Base-by-base conservation (phyloP, 2,797 vertebrate genomes). In the Champsocephalus esox region DNA sequence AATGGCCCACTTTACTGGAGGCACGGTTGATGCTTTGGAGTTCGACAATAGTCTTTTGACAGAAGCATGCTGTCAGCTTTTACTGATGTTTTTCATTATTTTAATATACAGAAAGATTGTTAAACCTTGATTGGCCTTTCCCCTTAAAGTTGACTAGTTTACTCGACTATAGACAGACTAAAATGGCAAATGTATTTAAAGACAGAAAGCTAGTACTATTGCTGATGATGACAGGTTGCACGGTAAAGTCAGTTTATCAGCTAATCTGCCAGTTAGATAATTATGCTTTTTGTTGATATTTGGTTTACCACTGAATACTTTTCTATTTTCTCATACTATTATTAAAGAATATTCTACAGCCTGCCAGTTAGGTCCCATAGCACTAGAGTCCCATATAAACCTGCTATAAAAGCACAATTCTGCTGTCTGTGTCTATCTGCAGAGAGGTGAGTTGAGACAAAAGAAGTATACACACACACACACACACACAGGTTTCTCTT, bases 41-140 rank as follows among this genome's bases (percentile, higher is more conserved):
- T 4, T 16, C 3, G 50, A 66, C 69, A 34, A 62, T n/a, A 1
- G 17, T 61, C 48, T 50, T 64, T 82, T 80, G 74, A 82, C 67
- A 67, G 72, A 68, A 66, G 78, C 70, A 64, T 80, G 63, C 79
- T 78, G 78, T 75, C 76, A 78, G 74, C 46, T 58, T 57, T 50
- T n/a, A 16, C 69, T 28, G 66, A 70, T 60, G 73, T 56, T 41
- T 67, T 54, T 71, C 43, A 12, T 28, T n/a, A 21, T 77, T 80
- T 57, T 77, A 81, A 73, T 72, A 55, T 52, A 71, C n/a, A 9
- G 38, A 72, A 72, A 73, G 48, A 14, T 9, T 38, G 34, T 38
- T 7, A 38, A 38, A 38, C 34, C 34, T 38, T 6, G 34, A 38
- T 38, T 6, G 34, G 34, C 34, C 34, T 38, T 38, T 38, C 34